A percentile compares a stretch with the other conserved stretches of the same genome.
Conservation (phyloP, 2,113 vertebrate species). For the Phrynosoma platyrhinos region DNA sequence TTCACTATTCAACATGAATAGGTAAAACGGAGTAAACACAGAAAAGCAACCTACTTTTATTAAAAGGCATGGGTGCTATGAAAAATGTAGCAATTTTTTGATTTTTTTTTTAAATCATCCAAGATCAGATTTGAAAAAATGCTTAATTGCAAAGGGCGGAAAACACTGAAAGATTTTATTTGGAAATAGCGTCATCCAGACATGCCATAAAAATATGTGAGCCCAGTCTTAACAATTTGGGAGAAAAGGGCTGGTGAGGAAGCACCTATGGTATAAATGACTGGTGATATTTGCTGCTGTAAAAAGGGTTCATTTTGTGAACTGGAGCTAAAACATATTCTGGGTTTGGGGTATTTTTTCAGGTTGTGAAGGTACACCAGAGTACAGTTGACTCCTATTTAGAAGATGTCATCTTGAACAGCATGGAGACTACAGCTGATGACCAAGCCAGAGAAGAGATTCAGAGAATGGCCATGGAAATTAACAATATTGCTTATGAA, state of each 20-base stretch:
- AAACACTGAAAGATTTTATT: background rate
- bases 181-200: background rate
- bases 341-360: slow-evolving; percentile 22
- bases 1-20: background rate
- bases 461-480: slow-evolving; percentile 81
- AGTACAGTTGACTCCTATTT: slow-evolving; percentile 90
- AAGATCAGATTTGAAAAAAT: background rate
- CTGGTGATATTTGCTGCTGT: too few relatives aligned
- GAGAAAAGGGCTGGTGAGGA: background rate
- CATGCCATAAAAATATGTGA: background rate
- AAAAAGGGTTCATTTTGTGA: background rate
- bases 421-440: slow-evolving; percentile 81
- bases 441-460: slow-evolving; percentile 91
- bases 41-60: background rate
- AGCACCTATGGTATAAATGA: background rate
- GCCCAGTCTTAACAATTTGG: background rate
- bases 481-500: slow-evolving; percentile 88
- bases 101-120: background rate
- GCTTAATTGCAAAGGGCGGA: background rate
- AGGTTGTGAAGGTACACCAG: slow-evolving; percentile 91
- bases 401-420: slow-evolving; percentile 87
- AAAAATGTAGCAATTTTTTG: background rate
- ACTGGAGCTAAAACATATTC: background rate
- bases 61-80: background rate
- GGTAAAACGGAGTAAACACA: background rate